Evolutionary conservation across 2,797 vertebrate species (phyloP).

Genomic region (Sebastes kiyomatsui): DNA sequence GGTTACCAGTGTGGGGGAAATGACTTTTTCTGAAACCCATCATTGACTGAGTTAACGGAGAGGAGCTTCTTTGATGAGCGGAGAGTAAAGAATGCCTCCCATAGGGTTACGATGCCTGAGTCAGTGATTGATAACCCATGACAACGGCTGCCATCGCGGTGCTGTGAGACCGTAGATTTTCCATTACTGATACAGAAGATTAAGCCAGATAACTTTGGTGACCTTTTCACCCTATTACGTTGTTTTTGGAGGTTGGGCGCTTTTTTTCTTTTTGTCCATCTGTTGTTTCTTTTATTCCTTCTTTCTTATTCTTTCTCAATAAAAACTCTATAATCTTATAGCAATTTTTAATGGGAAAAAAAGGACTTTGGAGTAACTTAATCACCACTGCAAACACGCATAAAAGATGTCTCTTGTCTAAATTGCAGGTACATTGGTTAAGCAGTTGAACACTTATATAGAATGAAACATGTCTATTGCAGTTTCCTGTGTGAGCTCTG

Average conservation of each 20-base stretch:
- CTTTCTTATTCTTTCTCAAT: neutral
- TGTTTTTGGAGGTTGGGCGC: neutral
- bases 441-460: neutral
- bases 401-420: neutral
- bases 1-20: constrained; percentile 69
- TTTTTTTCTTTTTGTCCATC: neutral
- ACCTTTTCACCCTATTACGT: constrained; percentile 57
- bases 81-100: constrained; percentile 70
- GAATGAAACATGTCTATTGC: neutral
- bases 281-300: neutral
- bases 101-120: constrained; percentile 49
- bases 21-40: constrained; percentile 74
- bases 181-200: constrained; percentile 75
- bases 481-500: neutral
- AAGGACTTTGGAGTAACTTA: neutral
- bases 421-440: neutral
- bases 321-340: neutral
- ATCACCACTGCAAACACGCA: neutral
- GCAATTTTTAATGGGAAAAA: neutral
- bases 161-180: constrained; percentile 48
- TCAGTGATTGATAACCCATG: constrained; percentile 74
- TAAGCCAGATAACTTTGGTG: constrained; percentile 62
- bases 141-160: constrained; percentile 42
- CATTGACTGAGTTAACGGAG: constrained; percentile 79
- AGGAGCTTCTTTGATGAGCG: constrained; percentile 70